Conservation (phyloP, 2,888 invertebrate genomes). For the Apodemia hepburni region DNA sequence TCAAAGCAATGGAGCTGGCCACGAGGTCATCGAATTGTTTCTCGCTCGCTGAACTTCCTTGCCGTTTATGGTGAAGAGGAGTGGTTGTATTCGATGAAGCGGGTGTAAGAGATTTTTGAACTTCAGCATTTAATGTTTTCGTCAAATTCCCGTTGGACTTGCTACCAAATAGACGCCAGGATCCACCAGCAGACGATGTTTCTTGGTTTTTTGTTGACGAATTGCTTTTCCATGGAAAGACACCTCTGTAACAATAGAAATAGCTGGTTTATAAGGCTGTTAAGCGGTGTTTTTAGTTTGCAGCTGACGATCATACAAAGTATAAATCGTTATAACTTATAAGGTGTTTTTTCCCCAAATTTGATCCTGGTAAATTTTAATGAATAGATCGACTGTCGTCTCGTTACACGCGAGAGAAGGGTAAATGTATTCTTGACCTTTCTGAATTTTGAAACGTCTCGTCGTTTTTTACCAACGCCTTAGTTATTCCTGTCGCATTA, state of each 20-base stretch:
- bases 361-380: no score
- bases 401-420: no score
- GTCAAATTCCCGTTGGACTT: slow-evolving; percentile 61
- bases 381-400: no score
- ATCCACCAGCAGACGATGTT: slow-evolving; percentile 40
- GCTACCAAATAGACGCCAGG: slow-evolving; percentile 66
- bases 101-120: slow-evolving; percentile 55
- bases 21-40: slow-evolving; percentile 81
- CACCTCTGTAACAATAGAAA: slow-evolving; percentile 67
- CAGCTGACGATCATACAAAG: no score
- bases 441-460: no score
- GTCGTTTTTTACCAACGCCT: no score
- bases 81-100: slow-evolving; percentile 63
- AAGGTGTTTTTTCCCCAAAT: no score
- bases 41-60: slow-evolving; percentile 73
- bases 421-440: no score
- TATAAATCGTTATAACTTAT: no score
- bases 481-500: no score
- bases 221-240: slow-evolving; percentile 75
- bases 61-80: slow-evolving; percentile 64
- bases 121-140: slow-evolving; percentile 49
- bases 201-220: slow-evolving; percentile 56
- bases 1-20: slow-evolving; percentile 86
- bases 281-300: no score
- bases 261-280: no score